phyloP scores from a whole-genome alignment of 2,113 vertebrate species.

The Butastur rufipennis region DNA sequence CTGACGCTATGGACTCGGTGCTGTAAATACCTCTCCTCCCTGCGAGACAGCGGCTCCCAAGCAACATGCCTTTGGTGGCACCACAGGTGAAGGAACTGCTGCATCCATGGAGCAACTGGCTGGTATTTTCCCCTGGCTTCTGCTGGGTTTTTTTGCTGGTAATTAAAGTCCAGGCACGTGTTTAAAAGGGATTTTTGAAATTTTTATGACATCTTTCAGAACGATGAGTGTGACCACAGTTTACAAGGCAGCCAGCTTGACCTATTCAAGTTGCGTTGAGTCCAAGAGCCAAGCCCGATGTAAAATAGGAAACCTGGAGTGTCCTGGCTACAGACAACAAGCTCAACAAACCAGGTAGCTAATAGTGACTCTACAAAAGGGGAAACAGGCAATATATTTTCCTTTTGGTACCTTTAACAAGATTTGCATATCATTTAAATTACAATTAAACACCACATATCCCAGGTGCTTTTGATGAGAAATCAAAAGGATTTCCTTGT shows the following conservation, averaged over 20 bases:
- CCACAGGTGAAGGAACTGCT: background rate
- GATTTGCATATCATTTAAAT: background rate
- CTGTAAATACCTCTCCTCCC: background rate
- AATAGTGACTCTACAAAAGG: background rate
- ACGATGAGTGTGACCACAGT: background rate
- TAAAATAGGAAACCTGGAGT: background rate
- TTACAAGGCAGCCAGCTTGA: background rate
- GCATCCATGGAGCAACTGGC: accelerated
- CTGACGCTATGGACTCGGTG: accelerated
- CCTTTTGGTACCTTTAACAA: background rate
- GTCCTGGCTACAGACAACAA: background rate
- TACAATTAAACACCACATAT: background rate
- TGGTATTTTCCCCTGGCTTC: background rate
- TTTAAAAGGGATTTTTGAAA: background rate
- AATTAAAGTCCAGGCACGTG: background rate
- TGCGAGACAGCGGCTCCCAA: background rate
- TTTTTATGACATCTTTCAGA: background rate
- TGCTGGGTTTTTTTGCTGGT: background rate
- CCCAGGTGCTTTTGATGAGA: background rate
- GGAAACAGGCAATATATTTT: background rate
- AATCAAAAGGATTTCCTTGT: conserved; percentile 14
- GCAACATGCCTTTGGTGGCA: background rate
- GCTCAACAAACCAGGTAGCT: background rate
- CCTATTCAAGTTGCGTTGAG: accelerated
- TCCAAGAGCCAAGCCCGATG: background rate